phyloP scores from a whole-genome alignment of 2,113 vertebrate genomes.

The Scortum barcoo region DNA sequence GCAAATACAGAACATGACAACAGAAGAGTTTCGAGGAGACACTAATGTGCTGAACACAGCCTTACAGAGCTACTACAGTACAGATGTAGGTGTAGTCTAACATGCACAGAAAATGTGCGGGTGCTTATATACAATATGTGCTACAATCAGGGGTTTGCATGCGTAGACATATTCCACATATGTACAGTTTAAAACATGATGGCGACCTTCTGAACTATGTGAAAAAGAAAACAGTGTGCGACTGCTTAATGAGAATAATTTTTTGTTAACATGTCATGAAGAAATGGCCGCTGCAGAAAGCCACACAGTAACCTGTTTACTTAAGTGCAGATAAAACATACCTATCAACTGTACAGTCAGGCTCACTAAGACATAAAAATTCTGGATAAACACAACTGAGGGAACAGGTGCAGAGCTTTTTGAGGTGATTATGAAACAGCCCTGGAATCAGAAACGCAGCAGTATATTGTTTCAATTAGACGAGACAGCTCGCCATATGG shows the following conservation, averaged over 20 bases:
- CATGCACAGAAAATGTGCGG: no score
- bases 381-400: slow-evolving; percentile 21
- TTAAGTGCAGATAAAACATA: not conserved
- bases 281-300: not conserved
- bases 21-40: no score
- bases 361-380: not conserved
- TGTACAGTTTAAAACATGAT: not conserved
- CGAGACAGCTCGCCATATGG: slow-evolving; percentile 34
- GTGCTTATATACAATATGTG: no score
- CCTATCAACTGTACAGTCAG: not conserved
- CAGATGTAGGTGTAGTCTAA: no score
- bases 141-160: no score
- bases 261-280: not conserved
- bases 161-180: no score
- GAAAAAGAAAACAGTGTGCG: not conserved
- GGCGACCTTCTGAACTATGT: not conserved
- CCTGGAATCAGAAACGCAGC: slow-evolving; percentile 26
- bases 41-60: no score
- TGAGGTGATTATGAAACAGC: slow-evolving; percentile 30
- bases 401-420: slow-evolving; percentile 46
- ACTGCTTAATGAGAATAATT: not conserved
- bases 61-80: no score
- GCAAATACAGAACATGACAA: no score
- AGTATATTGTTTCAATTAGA: slow-evolving; percentile 40
- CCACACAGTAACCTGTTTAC: not conserved